phyloP scores from a whole-genome alignment of 2,797 vertebrate species.

The Pogoniulus pusillus region DNA sequence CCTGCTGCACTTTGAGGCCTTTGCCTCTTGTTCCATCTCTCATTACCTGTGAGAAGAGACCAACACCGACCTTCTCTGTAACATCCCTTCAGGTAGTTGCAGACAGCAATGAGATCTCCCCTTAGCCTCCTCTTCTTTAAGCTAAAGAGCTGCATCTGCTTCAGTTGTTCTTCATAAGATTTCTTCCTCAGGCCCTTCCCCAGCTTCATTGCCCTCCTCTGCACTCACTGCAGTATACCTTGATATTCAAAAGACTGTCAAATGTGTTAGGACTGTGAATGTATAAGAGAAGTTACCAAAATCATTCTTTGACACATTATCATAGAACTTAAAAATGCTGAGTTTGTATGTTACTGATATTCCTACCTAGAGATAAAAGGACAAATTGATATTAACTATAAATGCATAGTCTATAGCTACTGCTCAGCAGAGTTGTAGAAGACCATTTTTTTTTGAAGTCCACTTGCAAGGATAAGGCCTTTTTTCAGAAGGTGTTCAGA shows the following conservation, averaged over 20 bases:
- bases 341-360: neutral
- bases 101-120: too few relatives aligned
- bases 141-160: too few relatives aligned
- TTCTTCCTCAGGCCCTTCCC: too few relatives aligned
- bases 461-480: neutral
- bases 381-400: neutral
- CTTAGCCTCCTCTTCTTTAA: too few relatives aligned
- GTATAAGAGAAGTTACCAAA: neutral
- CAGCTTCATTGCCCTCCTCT: too few relatives aligned
- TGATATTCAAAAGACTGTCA: neutral
- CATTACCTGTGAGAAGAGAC: too few relatives aligned
- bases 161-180: too few relatives aligned
- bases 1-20: too few relatives aligned
- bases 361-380: neutral
- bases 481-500: neutral
- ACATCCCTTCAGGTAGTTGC: too few relatives aligned
- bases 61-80: too few relatives aligned
- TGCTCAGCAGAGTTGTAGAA: neutral
- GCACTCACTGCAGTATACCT: too few relatives aligned
- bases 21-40: too few relatives aligned
- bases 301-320: neutral
- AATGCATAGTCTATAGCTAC: neutral
- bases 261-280: neutral
- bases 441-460: neutral
- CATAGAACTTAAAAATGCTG: neutral